Conservation (phyloP, 2,113 vertebrate species). For the Psettodes erumei region DNA sequence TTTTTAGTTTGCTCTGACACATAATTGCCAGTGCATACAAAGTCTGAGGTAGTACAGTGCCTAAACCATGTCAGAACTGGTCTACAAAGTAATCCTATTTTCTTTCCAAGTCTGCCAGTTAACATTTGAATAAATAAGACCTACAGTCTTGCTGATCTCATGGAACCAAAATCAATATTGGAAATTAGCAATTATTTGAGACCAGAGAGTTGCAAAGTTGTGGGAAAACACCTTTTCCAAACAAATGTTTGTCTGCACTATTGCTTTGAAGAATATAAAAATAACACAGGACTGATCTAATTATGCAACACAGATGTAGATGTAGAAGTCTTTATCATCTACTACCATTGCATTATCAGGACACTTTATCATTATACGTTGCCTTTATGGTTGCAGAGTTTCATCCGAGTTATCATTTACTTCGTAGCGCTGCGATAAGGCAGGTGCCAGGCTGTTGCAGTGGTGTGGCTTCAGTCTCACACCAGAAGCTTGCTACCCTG, state of each 20-base stretch:
- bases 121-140: too few relatives aligned
- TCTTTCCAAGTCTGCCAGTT: too few relatives aligned
- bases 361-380: background rate
- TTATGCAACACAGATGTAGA: too few relatives aligned
- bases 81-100: background rate
- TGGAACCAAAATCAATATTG: background rate
- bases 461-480: slow-evolving; percentile 12
- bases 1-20: background rate
- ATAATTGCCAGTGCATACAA: background rate
- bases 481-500: slow-evolving; percentile 11
- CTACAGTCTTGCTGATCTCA: too few relatives aligned
- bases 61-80: background rate
- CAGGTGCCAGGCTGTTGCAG: background rate
- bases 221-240: background rate
- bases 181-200: background rate
- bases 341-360: background rate
- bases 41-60: background rate
- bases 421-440: background rate
- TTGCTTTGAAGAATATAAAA: too few relatives aligned
- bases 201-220: too few relatives aligned
- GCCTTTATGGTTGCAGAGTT: slow-evolving; percentile 14
- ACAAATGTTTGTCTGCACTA: too few relatives aligned
- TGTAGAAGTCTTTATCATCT: too few relatives aligned
- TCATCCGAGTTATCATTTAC: slow-evolving; percentile 17
- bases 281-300: too few relatives aligned